Evolutionary conservation across 1,140 invertebrate species (phyloP), one percentile per base, ranked within the genome.

Genomic region (Periplaneta americana): DNA sequence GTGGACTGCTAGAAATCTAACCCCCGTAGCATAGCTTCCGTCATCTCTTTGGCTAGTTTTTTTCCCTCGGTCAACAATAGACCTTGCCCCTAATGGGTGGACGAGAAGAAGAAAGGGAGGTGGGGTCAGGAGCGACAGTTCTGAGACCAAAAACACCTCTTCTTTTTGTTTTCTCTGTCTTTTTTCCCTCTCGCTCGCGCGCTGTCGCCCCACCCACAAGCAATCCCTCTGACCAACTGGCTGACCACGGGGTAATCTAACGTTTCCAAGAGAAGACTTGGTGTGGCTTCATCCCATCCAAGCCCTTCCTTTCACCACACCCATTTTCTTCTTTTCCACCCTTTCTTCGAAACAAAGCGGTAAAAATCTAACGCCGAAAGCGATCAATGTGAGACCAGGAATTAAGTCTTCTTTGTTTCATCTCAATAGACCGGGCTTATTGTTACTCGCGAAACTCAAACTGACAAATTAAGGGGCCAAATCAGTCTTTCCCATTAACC

Each of bases 61-160:
- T 78, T 78, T 18, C 77, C 37, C 77, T 78, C 37, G 18, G 35
- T 78, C 77, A 78, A 78, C 77, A 78, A 78, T 36, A 78, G 77
- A 37, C 77, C 28, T 37, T 78, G 28, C 77, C 37, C 36, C 48
- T 66, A 66, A 66, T 66, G 48, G 48, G 48, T n/a, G 48, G 48
- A 28, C 48, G 11, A 66, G 11, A 28, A 66, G n/a, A 66, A 66
- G 5, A 66, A 66, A 6, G 28, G 48, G 6, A 66, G 39, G 6
- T 48, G 10, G 39, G 39, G 39, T 48, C 39, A 48, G n/a, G 39
- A 48, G 39, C 39, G 39, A 48, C 39, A 48, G 39, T 48, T 22
- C 39, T 48, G 4, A 48, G 22, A n/a, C 48, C 22, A 66, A 66
- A 66, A 66, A 28, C n/a, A 66, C 48, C n/a, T 66, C 48, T 66